phyloP scores from a whole-genome alignment of 2,797 vertebrate genomes.

The Pristis pectinata region DNA sequence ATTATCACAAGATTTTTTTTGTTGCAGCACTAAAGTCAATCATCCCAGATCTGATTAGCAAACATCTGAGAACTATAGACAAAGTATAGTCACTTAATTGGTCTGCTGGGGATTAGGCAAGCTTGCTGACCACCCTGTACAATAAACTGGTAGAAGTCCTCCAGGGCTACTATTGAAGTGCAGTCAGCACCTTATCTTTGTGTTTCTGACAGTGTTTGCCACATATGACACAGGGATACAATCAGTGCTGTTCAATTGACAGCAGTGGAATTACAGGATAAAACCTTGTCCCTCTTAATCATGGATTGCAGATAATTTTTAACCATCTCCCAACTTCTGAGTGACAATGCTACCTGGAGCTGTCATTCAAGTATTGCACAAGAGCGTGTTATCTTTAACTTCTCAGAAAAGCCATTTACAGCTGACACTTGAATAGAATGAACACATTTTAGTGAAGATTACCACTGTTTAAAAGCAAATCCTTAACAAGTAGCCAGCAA shows the following conservation, averaged over 20 bases:
- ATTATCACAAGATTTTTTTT: slow-evolving; percentile 46
- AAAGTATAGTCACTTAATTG: slow-evolving; percentile 57
- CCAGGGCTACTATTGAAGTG: slow-evolving; percentile 52
- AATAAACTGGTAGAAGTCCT: slow-evolving; percentile 52
- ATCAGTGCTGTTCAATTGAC: slow-evolving; percentile 41
- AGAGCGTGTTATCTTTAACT: slow-evolving; percentile 30
- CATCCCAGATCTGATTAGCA: slow-evolving; percentile 39
- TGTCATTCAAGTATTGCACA: slow-evolving; percentile 5
- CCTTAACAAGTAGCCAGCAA: background rate
- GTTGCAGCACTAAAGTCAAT: slow-evolving; percentile 35
- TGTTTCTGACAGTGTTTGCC: slow-evolving; percentile 65
- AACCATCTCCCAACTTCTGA: background rate
- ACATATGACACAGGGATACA: slow-evolving; percentile 48
- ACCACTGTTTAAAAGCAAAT: slow-evolving; percentile 9
- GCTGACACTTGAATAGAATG: slow-evolving; percentile 21
- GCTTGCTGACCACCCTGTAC: slow-evolving; percentile 46
- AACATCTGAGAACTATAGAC: slow-evolving; percentile 55
- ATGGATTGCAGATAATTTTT: slow-evolving; percentile 22
- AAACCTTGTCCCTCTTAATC: slow-evolving; percentile 26
- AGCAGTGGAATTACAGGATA: slow-evolving; percentile 34
- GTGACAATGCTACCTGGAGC: slow-evolving; percentile 6
- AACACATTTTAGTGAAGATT: slow-evolving; percentile 16
- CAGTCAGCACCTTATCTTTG: slow-evolving; percentile 57
- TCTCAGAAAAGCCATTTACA: background rate
- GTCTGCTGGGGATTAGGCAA: slow-evolving; percentile 58